Base-by-base conservation (phyloP, 2,888 invertebrate species). In the Papilio elwesi region DNA sequence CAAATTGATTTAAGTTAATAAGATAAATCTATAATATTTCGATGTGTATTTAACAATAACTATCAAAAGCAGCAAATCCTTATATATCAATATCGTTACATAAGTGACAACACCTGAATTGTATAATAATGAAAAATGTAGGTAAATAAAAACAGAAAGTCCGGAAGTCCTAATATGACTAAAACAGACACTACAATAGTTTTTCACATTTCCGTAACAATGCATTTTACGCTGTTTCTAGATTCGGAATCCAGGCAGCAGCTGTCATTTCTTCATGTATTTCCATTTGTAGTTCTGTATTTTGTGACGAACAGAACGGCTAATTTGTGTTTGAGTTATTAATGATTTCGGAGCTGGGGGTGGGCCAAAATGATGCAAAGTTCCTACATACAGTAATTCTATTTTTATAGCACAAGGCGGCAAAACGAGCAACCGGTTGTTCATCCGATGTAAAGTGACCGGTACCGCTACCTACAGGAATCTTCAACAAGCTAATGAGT, bases 181-280 rank as follows among this genome's bases (percentile, higher is more conserved):
- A 67, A 67, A 71, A 71, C 38, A 43, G 47, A 62, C 59, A 59
- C 26, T 57, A 59, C 57, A 71, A 71, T 59, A 67, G 36, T 66
- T 66, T 68, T 72, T 53, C 15, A 48, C 62, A 72, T 68, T 72
- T 72, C 68, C 63, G 48, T 63, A 72, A 72, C 71, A 72, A 72
- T 68, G 71, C 71, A 67, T 72, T 72, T 68, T 72, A 52, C 59
- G 63, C 63, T 47, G 67, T 68, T 63, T 62, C 68, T 63, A 63
- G 71, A 67, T 67, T 67, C 67, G 66, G 52, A 49, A 67, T 52
- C 68, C 68, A 68, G 62, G 63, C 47, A 63, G 53, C 68, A 72
- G 71, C 62, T 72, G 71, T 68, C 71, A 63, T 72, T 72, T 72
- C 63, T 72, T 68, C 55, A 6, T 38, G 43, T 48, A 59, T 52